Conservation (phyloP, 1,140 invertebrate species). For the Magallana ariakensis region DNA sequence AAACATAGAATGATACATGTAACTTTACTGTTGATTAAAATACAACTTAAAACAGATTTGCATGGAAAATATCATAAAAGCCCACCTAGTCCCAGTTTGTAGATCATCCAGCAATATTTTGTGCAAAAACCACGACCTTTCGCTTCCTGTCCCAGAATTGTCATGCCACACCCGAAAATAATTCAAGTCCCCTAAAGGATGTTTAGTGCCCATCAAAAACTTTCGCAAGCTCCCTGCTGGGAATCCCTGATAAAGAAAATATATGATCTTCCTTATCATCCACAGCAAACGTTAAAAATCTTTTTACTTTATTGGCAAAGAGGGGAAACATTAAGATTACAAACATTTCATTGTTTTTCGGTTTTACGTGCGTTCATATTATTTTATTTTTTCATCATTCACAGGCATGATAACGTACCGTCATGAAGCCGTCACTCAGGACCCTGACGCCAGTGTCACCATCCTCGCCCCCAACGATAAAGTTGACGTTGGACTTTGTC, state of each 20-base stretch:
- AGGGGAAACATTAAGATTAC: no score
- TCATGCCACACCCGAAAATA: constrained; percentile 78
- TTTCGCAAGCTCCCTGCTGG: constrained; percentile 68
- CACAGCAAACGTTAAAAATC: neutral
- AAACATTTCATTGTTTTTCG: no score
- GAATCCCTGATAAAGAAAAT: constrained; percentile 62
- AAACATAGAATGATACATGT: constrained; percentile 63
- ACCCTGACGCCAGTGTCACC: constrained; percentile 62
- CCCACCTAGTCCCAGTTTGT: constrained; percentile 74
- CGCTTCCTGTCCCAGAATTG: constrained; percentile 72
- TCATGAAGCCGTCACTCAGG: neutral
- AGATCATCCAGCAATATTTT: constrained; percentile 75
- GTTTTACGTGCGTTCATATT: no score
- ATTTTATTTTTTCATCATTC: no score
- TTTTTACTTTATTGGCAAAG: no score
- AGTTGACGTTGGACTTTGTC: constrained; percentile 70
- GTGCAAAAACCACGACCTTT: constrained; percentile 75
- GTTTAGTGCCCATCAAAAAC: constrained; percentile 70
- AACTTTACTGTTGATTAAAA: constrained; percentile 45
- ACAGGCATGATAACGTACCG: neutral
- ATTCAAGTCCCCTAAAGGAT: constrained; percentile 69
- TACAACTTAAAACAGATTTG: constrained; percentile 12
- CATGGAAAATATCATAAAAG: constrained; percentile 52
- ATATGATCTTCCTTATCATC: neutral
- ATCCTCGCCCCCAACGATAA: constrained; percentile 71